Conservation (phyloP, 2,888 invertebrate species). For the Antheraea assamensis region DNA sequence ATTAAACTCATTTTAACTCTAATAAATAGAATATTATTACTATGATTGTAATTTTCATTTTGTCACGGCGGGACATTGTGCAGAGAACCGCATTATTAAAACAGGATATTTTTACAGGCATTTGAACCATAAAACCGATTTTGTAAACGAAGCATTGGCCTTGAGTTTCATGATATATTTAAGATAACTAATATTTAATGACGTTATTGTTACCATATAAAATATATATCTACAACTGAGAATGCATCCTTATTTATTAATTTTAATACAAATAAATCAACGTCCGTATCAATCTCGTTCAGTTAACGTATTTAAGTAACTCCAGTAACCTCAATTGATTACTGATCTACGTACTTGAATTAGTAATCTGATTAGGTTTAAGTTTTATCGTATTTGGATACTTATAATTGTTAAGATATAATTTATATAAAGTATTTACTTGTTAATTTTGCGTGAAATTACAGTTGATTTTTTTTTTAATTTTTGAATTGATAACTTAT, state of each 20-base stretch:
- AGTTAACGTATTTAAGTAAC: neutral
- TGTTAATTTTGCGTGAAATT: neutral
- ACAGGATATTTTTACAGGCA: neutral
- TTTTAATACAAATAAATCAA: too few species aligned
- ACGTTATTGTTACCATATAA: too few species aligned
- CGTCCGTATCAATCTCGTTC: too few species aligned
- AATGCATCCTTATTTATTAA: neutral
- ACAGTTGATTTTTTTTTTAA: neutral
- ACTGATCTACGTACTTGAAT: neutral
- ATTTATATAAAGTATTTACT: neutral
- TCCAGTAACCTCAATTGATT: neutral
- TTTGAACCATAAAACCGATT: neutral
- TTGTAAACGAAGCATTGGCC: neutral
- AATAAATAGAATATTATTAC: too few species aligned
- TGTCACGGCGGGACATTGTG: too few species aligned
- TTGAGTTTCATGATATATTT: neutral
- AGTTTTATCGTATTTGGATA: neutral
- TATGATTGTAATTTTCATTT: too few species aligned
- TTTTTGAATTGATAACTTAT: neutral
- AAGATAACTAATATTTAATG: neutral
- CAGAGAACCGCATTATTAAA: neutral
- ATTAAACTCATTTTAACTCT: too few species aligned
- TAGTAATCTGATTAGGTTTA: conserved; percentile 9
- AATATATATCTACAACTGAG: neutral
- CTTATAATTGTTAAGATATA: neutral